Conservation (phyloP, 2,888 invertebrate genomes). For the Brachypterus glaber region DNA sequence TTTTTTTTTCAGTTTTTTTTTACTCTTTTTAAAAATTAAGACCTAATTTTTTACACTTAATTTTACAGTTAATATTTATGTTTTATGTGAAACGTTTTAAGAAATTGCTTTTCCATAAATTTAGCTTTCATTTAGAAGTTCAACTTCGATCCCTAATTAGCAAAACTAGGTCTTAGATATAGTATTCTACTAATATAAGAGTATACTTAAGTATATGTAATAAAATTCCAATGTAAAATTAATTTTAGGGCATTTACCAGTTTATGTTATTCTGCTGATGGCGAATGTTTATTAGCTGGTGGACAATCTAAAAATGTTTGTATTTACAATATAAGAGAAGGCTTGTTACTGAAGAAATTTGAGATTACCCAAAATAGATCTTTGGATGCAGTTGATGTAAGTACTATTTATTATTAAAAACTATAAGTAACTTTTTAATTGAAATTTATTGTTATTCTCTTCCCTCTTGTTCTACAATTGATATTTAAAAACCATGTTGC, state of each 20-base stretch:
- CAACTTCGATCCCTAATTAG: too few species aligned
- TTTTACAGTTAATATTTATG: too few species aligned
- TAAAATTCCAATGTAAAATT: too few species aligned
- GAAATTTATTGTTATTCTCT: neutral
- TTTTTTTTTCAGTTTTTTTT: slow-evolving; percentile 7
- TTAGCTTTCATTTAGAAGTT: too few species aligned
- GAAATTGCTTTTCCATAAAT: too few species aligned
- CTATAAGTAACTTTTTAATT: neutral
- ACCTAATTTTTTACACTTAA: too few species aligned
- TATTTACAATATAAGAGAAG: slow-evolving; percentile 78
- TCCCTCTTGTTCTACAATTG: neutral
- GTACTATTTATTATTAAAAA: slow-evolving; percentile 31
- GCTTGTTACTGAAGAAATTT: slow-evolving; percentile 82
- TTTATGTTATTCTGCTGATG: slow-evolving; percentile 91
- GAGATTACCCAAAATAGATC: slow-evolving; percentile 91
- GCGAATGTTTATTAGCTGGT: slow-evolving; percentile 78
- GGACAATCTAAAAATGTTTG: slow-evolving; percentile 93
- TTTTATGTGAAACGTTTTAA: too few species aligned
- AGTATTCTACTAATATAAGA: too few species aligned
- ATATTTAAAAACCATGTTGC: too few species aligned
- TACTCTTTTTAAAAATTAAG: slow-evolving; percentile 9
- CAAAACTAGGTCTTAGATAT: too few species aligned
- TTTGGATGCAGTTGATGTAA: slow-evolving; percentile 86
- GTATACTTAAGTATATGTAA: too few species aligned
- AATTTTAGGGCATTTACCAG: slow-evolving; percentile 74